Percentiles rank a stretch among this genome's conserved stretches.
Conservation (phyloP, 2,797 vertebrate genomes). For the Caiman crocodilus region DNA sequence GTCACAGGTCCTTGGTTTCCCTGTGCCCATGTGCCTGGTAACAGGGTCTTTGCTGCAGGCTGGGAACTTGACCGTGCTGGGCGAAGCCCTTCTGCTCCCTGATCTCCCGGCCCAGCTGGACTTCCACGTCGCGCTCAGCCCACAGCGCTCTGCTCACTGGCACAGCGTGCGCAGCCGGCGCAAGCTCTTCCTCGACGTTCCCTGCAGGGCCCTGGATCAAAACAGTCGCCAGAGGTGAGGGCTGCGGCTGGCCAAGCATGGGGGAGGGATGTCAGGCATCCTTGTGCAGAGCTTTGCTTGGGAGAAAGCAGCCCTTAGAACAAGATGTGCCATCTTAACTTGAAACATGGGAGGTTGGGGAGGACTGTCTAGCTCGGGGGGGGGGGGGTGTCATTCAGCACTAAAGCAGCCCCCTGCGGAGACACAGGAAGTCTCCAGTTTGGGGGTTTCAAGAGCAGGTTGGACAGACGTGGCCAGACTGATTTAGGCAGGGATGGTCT, state of each 20-base stretch:
- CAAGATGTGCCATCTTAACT: too few relatives aligned
- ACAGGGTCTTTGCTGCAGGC: slow-evolving; percentile 12
- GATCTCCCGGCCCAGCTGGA: slow-evolving; percentile 62
- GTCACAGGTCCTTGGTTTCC: too few relatives aligned
- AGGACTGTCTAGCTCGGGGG: too few relatives aligned
- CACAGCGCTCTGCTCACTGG: slow-evolving; percentile 60
- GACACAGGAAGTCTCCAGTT: too few relatives aligned
- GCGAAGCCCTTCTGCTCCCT: slow-evolving; percentile 28
- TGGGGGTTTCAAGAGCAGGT: too few relatives aligned
- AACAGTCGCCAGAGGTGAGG: slow-evolving; percentile 67
- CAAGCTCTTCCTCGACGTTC: slow-evolving; percentile 69
- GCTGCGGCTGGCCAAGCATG: too few relatives aligned
- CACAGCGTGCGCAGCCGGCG: slow-evolving; percentile 69
- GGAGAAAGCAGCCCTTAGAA: not conserved
- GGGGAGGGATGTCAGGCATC: not conserved
- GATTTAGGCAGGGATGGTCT: too few relatives aligned
- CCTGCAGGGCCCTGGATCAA: slow-evolving; percentile 51
- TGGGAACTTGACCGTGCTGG: slow-evolving; percentile 69
- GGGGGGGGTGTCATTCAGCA: too few relatives aligned
- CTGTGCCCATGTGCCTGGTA: not conserved
- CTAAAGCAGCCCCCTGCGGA: too few relatives aligned
- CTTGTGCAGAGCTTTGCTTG: not conserved
- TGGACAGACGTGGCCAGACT: too few relatives aligned
- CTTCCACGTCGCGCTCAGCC: slow-evolving; percentile 63
- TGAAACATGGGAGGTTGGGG: too few relatives aligned